phyloP scores from a whole-genome alignment of 2,888 invertebrate species.

The Gryllus longicercus region DNA sequence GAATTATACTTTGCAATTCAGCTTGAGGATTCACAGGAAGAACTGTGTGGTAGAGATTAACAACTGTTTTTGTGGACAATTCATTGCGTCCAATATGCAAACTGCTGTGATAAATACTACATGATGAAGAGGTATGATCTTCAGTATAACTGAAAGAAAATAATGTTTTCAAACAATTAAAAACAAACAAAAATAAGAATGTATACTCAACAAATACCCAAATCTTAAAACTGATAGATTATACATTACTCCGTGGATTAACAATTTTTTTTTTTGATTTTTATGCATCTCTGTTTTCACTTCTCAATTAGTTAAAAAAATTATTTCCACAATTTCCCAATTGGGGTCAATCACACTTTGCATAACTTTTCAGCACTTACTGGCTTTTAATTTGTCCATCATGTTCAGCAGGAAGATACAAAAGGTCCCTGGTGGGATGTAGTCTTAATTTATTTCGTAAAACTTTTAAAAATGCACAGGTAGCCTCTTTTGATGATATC shows the following conservation, averaged over 20 bases:
- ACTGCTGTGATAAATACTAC: slow-evolving; percentile 5
- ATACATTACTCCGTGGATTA: too few species aligned
- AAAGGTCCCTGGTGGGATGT: slow-evolving; percentile 40
- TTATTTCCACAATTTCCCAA: too few species aligned
- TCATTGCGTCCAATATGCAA: neutral
- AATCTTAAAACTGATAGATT: too few species aligned
- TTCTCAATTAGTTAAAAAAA: too few species aligned
- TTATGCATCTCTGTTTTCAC: too few species aligned
- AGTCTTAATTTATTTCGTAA: slow-evolving; percentile 46
- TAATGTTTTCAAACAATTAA: too few species aligned
- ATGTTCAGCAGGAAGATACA: slow-evolving; percentile 41
- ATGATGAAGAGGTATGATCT: neutral
- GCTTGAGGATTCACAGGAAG: slow-evolving; percentile 39
- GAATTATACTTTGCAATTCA: slow-evolving; percentile 67
- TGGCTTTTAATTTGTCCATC: neutral
- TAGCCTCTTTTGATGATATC: slow-evolving; percentile 48
- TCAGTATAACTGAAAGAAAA: neutral
- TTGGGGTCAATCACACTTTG: too few species aligned
- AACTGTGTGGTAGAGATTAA: slow-evolving; percentile 25
- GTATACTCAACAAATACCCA: too few species aligned
- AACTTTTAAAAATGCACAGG: slow-evolving; percentile 47
- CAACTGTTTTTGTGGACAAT: slow-evolving; percentile 27
- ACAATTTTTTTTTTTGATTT: too few species aligned
- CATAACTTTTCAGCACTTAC: too few species aligned
- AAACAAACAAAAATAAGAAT: too few species aligned